phyloP scores from a whole-genome alignment of 2,888 invertebrate species.

The Trichopoda pennipes region DNA sequence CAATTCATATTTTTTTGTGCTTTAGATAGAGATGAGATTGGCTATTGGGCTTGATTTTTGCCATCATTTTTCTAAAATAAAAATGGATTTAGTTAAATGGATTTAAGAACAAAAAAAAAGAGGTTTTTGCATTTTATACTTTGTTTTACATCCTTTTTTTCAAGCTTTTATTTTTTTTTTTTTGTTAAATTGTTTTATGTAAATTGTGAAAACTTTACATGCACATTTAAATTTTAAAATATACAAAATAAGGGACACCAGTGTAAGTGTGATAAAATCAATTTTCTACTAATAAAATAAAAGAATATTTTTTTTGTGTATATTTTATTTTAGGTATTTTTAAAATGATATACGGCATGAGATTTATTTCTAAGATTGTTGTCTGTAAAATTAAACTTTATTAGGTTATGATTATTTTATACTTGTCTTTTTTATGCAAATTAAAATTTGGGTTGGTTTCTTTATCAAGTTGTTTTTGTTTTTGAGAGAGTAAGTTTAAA shows the following conservation, averaged over 20 bases:
- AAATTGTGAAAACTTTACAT: conserved; percentile 36
- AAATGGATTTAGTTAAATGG: conserved; percentile 76
- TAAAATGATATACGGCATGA: background rate
- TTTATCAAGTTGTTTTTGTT: no score
- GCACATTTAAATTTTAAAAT: conserved; percentile 35
- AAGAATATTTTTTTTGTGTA: conserved; percentile 10
- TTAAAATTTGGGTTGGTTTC: no score
- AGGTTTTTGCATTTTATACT: conserved; percentile 40
- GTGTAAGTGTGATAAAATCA: conserved; percentile 58
- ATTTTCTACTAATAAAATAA: conserved; percentile 55
- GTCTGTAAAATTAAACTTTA: conserved; percentile 50
- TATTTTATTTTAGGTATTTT: background rate
- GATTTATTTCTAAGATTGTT: conserved; percentile 15
- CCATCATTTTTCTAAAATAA: conserved; percentile 76
- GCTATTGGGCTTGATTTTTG: conserved; percentile 66
- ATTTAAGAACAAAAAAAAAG: conserved; percentile 69
- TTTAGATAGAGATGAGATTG: conserved; percentile 20
- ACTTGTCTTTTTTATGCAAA: background rate
- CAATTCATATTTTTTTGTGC: background rate
- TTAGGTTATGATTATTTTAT: background rate
- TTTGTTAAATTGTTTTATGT: conserved; percentile 22
- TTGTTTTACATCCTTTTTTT: conserved; percentile 14
- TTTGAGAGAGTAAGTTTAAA: no score
- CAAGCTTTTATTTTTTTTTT: no score
- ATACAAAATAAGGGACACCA: conserved; percentile 50